A percentile compares a stretch with the other conserved stretches of the same genome.
phyloP scores from a whole-genome alignment of 2,888 invertebrate species.

The Rhorus exstirpatorius region DNA sequence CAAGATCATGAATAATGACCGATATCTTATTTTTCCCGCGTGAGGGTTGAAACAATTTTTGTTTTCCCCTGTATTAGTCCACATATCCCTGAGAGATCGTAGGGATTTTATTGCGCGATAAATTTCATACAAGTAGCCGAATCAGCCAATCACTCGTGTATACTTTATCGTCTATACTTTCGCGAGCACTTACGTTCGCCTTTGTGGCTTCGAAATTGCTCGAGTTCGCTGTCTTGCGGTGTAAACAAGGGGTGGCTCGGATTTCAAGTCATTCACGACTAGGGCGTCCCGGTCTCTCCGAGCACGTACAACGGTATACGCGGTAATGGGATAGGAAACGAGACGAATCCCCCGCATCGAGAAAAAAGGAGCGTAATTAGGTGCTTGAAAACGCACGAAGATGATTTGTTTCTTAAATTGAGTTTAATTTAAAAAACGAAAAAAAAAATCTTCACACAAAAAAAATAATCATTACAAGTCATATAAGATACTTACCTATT shows the following conservation, averaged over 20 bases:
- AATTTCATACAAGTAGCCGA: slow-evolving; percentile 33
- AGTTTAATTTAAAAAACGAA: too few species aligned
- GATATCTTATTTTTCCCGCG: too few species aligned
- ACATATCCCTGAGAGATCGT: neutral
- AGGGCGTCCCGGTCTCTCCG: slow-evolving; percentile 35
- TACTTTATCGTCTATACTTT: slow-evolving; percentile 21
- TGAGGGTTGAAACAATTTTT: neutral
- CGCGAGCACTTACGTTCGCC: slow-evolving; percentile 55
- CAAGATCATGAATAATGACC: too few species aligned
- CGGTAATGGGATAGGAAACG: slow-evolving; percentile 28
- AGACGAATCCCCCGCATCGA: neutral
- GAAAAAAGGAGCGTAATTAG: neutral
- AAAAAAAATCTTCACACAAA: too few species aligned
- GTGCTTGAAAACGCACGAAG: slow-evolving; percentile 9
- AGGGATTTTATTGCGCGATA: slow-evolving; percentile 45
- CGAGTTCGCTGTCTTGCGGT: slow-evolving; percentile 74
- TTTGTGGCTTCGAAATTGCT: slow-evolving; percentile 75
- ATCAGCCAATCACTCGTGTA: slow-evolving; percentile 30
- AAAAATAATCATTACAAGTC: too few species aligned
- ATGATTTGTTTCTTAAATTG: slow-evolving; percentile 15
- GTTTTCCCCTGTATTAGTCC: neutral
- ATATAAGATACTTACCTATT: too few species aligned
- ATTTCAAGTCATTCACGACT: slow-evolving; percentile 62
- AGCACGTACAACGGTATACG: slow-evolving; percentile 58
- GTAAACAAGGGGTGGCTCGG: slow-evolving; percentile 77